A percentile compares a stretch with the other conserved stretches of the same genome.
Evolutionary conservation across 2,113 vertebrate species (phyloP).

Genomic region (Anhinga anhinga): DNA sequence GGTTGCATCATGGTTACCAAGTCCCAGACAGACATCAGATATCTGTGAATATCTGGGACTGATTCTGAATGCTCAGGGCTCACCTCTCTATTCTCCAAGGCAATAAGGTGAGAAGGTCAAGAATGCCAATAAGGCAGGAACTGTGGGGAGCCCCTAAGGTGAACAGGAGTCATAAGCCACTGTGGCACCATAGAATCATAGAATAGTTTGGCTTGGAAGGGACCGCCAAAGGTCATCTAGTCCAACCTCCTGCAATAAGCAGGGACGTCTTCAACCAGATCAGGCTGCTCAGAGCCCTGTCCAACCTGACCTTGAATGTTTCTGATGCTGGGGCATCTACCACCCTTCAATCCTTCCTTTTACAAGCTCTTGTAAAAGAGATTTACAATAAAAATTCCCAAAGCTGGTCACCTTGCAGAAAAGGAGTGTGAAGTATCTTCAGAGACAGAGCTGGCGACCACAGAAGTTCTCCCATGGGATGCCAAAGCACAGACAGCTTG

Average conservation of each 20-base stretch:
- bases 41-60: not conserved
- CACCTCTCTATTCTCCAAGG: not conserved
- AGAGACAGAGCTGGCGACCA: not conserved
- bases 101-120: not conserved
- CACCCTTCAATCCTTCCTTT: not conserved
- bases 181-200: not conserved
- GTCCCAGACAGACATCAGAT: not conserved
- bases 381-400: not conserved
- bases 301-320: not conserved
- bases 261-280: not conserved
- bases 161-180: not conserved
- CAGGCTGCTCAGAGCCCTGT: not conserved
- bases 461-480: not conserved
- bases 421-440: not conserved
- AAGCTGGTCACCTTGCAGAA: not conserved
- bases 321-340: fast-evolving
- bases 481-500: not conserved
- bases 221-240: not conserved
- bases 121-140: not conserved
- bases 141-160: not conserved
- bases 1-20: not conserved
- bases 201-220: not conserved
- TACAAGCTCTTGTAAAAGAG: not conserved
- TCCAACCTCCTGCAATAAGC: not conserved
- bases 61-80: not conserved